Conservation (phyloP, 2,797 vertebrate genomes). For the Steatocranus sp. region DNA sequence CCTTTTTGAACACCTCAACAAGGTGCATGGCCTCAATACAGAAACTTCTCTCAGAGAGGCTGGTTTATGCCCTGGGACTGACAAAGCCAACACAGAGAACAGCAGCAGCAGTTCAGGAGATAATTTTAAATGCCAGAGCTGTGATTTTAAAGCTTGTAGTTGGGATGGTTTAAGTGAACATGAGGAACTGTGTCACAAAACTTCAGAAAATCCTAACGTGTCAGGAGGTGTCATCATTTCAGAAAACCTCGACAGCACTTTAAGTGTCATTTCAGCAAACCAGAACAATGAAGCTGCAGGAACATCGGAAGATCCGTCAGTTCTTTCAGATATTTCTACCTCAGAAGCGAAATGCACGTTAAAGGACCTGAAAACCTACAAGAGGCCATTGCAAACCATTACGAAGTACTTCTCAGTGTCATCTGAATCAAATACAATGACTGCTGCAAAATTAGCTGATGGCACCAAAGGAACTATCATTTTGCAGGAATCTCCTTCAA, state of each 20-base stretch:
- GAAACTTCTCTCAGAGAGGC: conserved; percentile 64
- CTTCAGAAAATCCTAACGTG: conserved; percentile 25
- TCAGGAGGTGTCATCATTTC: conserved; percentile 65
- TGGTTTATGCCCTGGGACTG: conserved; percentile 60
- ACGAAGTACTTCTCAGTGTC: conserved; percentile 67
- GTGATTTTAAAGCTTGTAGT: conserved; percentile 79
- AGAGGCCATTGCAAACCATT: conserved; percentile 72
- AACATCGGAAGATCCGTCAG: conserved; percentile 44
- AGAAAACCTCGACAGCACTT: conserved; percentile 73
- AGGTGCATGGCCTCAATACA: conserved; percentile 74
- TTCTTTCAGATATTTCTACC: conserved; percentile 51
- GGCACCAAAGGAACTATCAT: conserved; percentile 72
- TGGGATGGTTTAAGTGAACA: conserved; percentile 75
- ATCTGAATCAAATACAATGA: conserved; percentile 67
- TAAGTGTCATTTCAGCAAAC: conserved; percentile 66
- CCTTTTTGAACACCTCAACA: conserved; percentile 84
- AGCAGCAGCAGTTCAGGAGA: conserved; percentile 72
- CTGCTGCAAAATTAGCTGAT: conserved; percentile 66
- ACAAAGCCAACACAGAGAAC: conserved; percentile 64
- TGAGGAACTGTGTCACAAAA: conserved; percentile 77
- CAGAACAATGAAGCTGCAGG: conserved; percentile 65
- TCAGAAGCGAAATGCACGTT: conserved; percentile 61
- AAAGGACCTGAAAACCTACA: conserved; percentile 73
- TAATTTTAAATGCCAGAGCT: conserved; percentile 77
- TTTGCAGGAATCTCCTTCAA: conserved; percentile 73